Conservation (phyloP, 2,113 vertebrate species). For the Craseonycteris thonglongyai region DNA sequence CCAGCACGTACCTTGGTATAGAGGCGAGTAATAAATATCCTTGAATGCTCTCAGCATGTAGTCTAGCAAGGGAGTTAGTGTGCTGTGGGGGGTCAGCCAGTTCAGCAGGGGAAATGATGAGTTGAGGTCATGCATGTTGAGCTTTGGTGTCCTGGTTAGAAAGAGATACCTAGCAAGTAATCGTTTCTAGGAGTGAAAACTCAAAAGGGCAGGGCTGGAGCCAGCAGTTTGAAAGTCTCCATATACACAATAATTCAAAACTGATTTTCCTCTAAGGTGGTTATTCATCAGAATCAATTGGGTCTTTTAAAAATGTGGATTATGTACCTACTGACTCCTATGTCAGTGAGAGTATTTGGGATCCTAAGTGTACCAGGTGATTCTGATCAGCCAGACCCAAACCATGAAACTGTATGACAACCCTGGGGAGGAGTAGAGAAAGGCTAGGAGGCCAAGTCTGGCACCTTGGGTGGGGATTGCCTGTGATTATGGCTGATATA, state of each 20-base stretch:
- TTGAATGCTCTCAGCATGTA: not conserved
- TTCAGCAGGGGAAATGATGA: not conserved
- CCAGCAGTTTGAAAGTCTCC: not conserved
- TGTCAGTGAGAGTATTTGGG: not conserved
- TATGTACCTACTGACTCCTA: accelerated
- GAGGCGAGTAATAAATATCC: not conserved
- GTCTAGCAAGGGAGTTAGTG: not conserved
- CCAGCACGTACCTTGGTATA: not conserved
- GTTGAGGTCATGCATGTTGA: accelerated
- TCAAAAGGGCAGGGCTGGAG: not conserved
- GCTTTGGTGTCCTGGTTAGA: not conserved
- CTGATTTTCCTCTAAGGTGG: not conserved
- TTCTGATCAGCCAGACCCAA: not conserved
- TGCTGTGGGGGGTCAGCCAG: not conserved
- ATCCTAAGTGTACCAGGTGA: not conserved
- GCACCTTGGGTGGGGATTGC: not conserved
- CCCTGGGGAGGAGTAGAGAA: not conserved
- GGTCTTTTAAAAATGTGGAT: not conserved
- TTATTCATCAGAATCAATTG: not conserved
- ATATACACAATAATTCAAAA: accelerated
- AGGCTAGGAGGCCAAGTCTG: not conserved
- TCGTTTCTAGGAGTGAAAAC: not conserved
- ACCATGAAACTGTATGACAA: not conserved
- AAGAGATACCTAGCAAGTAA: not conserved
- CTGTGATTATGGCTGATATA: not conserved